Evolutionary conservation across 2,113 vertebrate genomes (phyloP).

Genomic region (Hyperopisus bebe): DNA sequence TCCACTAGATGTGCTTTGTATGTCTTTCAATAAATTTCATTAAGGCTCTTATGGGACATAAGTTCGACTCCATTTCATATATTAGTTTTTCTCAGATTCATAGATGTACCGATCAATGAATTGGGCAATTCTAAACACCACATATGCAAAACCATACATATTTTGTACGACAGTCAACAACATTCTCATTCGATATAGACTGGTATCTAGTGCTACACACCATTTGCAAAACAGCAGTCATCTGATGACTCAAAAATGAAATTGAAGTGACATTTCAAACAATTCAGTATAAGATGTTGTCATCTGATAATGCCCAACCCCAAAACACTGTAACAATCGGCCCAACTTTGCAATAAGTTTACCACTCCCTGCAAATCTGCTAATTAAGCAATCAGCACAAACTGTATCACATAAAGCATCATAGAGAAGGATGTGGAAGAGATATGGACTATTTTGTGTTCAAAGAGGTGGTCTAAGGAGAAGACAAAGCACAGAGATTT

Average conservation of each 20-base stretch:
- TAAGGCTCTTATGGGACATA: too few relatives aligned
- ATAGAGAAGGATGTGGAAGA: not conserved
- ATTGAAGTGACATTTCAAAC: not conserved
- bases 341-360: not conserved
- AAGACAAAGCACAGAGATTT: not conserved
- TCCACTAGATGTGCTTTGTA: too few relatives aligned
- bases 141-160: not conserved
- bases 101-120: not conserved
- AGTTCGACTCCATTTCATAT: too few relatives aligned
- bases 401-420: not conserved
- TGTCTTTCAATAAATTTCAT: too few relatives aligned
- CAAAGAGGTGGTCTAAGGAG: not conserved
- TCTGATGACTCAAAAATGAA: not conserved
- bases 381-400: not conserved
- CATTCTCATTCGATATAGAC: not conserved
- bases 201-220: not conserved
- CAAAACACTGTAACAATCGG: not conserved
- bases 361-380: too few relatives aligned
- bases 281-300: not conserved
- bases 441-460: too few relatives aligned
- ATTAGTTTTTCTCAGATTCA: not conserved
- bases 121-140: not conserved
- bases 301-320: not conserved
- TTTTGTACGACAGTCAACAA: not conserved
- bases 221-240: not conserved